A percentile compares a stretch with the other conserved stretches of the same genome.
Evolutionary conservation across 2,113 vertebrate genomes (phyloP).

Genomic region (Cricetomys ansorgei): DNA sequence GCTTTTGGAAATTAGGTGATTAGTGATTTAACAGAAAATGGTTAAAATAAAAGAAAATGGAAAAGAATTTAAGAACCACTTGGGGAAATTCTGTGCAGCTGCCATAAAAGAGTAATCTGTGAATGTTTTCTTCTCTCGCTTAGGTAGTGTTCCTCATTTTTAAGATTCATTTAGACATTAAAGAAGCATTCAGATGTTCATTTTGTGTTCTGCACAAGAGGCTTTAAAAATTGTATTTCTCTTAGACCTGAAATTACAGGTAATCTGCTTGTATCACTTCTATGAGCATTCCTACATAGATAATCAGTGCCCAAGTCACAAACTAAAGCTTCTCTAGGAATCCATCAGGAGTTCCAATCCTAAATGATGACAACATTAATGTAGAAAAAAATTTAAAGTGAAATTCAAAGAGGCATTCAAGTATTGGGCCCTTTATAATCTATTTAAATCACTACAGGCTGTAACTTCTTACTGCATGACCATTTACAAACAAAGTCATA

Average conservation of each 20-base stretch:
- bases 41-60: constrained; percentile 62
- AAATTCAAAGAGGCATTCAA: constrained; percentile 20
- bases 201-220: not conserved
- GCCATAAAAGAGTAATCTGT: constrained; percentile 5
- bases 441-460: not conserved
- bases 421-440: not conserved
- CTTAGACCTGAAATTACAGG: not conserved
- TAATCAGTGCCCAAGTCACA: not conserved
- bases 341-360: not conserved
- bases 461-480: not conserved
- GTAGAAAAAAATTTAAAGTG: not conserved
- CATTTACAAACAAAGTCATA: not conserved
- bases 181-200: not conserved
- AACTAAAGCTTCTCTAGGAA: not conserved
- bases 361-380: not conserved
- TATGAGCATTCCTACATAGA: not conserved
- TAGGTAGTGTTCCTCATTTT: not conserved
- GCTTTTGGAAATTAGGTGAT: constrained; percentile 81
- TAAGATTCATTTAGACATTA: not conserved
- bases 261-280: not conserved
- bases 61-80: constrained; percentile 33
- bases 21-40: constrained; percentile 65
- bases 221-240: not conserved
- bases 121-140: not conserved
- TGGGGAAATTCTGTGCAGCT: not conserved